Percentiles rank a stretch among this genome's conserved stretches.
Conservation (phyloP, 2,113 vertebrate species). For the Stegastes partitus region DNA sequence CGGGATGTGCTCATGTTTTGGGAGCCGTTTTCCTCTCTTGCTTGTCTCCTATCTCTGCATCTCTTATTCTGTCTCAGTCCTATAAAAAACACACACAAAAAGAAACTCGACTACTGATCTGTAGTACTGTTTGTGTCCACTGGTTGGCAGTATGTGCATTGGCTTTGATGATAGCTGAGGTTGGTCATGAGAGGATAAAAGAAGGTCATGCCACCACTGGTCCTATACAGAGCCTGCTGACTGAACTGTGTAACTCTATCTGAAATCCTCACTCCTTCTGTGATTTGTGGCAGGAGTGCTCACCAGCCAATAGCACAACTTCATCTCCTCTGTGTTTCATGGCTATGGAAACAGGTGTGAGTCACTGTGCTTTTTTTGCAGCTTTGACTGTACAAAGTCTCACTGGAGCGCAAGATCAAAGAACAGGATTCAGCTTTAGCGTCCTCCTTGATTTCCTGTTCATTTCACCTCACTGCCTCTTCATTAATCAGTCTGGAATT, state of each 20-base stretch:
- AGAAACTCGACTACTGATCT: background rate
- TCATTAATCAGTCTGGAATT: slow-evolving; percentile 67
- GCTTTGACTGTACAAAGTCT: slow-evolving; percentile 40
- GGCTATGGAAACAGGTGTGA: slow-evolving; percentile 58
- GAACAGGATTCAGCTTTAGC: slow-evolving; percentile 42
- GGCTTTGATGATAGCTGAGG: background rate
- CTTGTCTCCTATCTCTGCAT: slow-evolving; percentile 27
- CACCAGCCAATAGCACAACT: slow-evolving; percentile 19
- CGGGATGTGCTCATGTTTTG: slow-evolving; percentile 30
- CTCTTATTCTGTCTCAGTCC: background rate
- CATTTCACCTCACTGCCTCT: slow-evolving; percentile 59
- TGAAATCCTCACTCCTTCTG: slow-evolving; percentile 14
- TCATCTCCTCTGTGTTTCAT: slow-evolving; percentile 38
- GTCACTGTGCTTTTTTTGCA: slow-evolving; percentile 47
- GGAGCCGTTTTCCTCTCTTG: slow-evolving; percentile 20
- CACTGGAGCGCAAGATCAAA: slow-evolving; percentile 58
- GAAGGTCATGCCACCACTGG: slow-evolving; percentile 19
- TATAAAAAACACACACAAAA: background rate
- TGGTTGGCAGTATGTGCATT: slow-evolving; percentile 39
- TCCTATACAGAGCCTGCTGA: background rate
- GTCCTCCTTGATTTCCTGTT: slow-evolving; percentile 60
- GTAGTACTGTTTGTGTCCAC: slow-evolving; percentile 59
- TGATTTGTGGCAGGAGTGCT: slow-evolving; percentile 28
- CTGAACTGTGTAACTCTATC: slow-evolving; percentile 28
- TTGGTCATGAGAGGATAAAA: slow-evolving; percentile 42